phyloP scores from a whole-genome alignment of 2,113 vertebrate genomes.

The Leucopternis melanops region DNA sequence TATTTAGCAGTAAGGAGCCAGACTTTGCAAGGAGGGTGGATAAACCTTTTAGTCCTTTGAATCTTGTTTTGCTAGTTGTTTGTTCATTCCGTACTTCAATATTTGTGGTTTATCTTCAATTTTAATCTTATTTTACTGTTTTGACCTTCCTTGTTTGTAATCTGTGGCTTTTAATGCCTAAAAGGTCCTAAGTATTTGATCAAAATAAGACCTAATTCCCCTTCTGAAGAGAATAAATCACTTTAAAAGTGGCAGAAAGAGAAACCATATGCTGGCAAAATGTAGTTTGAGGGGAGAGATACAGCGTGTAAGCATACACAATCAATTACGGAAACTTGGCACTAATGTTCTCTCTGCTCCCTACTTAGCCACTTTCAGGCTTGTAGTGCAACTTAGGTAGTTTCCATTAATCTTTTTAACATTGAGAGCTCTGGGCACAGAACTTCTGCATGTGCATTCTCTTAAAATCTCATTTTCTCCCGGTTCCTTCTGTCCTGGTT shows the following conservation, averaged over 20 bases:
- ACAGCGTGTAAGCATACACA: background rate
- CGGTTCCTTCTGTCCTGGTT: rapidly evolving
- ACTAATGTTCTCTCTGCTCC: slow-evolving; percentile 15
- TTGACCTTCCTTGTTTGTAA: slow-evolving; percentile 32
- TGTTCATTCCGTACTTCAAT: background rate
- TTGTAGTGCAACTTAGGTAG: background rate
- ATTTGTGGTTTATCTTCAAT: slow-evolving; percentile 34
- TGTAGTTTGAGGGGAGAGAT: background rate
- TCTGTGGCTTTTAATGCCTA: slow-evolving; percentile 39
- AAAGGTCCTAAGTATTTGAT: slow-evolving; percentile 45
- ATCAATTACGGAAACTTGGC: slow-evolving; percentile 13
- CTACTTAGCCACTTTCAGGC: background rate
- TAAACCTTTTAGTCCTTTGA: slow-evolving; percentile 11
- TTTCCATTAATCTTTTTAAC: background rate
- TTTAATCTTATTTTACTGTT: slow-evolving; percentile 9
- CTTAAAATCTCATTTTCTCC: background rate
- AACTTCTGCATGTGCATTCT: background rate
- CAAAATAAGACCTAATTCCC: slow-evolving; percentile 34
- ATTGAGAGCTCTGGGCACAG: background rate
- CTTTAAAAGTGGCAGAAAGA: slow-evolving; percentile 16
- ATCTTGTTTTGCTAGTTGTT: slow-evolving; percentile 41
- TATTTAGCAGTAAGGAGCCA: slow-evolving; percentile 12
- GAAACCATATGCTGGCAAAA: background rate
- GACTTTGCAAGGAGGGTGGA: background rate
- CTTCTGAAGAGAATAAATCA: background rate